These are phyloP conservation scores for Zoanthus gigantus DNA, from an alignment of 92 coral and sea anemone genomes.

Conservation along the genomic window DNA sequence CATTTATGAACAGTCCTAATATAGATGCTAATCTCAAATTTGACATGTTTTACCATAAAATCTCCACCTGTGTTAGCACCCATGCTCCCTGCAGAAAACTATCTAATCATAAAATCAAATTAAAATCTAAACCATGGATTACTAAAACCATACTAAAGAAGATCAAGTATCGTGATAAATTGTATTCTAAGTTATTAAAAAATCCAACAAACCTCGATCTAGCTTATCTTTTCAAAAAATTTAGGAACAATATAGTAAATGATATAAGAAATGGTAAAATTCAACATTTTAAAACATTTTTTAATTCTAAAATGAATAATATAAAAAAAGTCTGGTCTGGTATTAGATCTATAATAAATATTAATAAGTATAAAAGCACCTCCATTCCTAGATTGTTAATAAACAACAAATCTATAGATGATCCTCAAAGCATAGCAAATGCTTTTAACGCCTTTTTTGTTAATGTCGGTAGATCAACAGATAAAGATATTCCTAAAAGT, in stretches of 20 bases:
- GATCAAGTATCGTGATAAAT: constrained; percentile 41
- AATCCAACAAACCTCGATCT: constrained; percentile 14
- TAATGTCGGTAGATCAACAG: constrained; percentile 15
- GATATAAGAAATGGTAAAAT: constrained; percentile 31
- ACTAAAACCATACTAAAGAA: background rate
- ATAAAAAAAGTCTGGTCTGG: constrained; percentile 43
- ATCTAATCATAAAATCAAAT: constrained; percentile 1
- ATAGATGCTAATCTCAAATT: background rate
- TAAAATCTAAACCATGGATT: background rate
- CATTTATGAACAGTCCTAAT: background rate
- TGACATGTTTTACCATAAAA: background rate
- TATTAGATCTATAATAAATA: constrained; percentile 17
- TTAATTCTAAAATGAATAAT: constrained; percentile 8
- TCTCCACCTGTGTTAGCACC: background rate
- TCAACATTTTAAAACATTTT: background rate
- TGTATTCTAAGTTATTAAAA: constrained; percentile 37
- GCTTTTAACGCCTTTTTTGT: constrained; percentile 13
- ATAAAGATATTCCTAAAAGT: constrained; percentile 26
- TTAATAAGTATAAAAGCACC: constrained; percentile 29
- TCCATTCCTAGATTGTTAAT: constrained; percentile 23
- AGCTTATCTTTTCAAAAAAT: constrained; percentile 34
- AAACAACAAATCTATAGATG: constrained; percentile 34
- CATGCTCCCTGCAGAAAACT: constrained; percentile 1
- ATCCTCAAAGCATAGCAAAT: constrained; percentile 44
- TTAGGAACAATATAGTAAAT: constrained; percentile 29